Evolutionary conservation across 2,888 invertebrate species (phyloP), one percentile per base, ranked within the genome.

Genomic region (Eulithis testata): DNA sequence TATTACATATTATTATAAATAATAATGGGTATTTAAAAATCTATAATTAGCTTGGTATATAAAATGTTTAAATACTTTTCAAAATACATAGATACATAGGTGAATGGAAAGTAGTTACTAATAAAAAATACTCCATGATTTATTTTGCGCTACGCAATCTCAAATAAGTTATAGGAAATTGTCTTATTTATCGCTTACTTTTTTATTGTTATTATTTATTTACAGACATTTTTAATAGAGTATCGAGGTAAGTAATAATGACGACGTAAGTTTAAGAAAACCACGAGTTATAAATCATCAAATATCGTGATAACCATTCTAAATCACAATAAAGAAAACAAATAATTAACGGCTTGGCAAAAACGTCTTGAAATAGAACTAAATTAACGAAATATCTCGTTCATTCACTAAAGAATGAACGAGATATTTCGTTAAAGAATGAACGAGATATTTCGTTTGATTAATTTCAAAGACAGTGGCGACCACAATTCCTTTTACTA

Each of bases 131-230:
- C 27, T n/a, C 14, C 21, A 14, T 36, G 9, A 36, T 27, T 59
- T 52, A 59, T 51, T 59, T 55, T 43, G 56, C 56, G 56, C 8
- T 27, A 56, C 56, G 56, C 56, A 62, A 57, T 57, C 37, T 63
- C 21, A 51, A 56, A 62, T 60, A 45, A 49, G 37, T 14, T 14
- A n/a, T 54, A 54, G 40, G 5, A 11, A 8, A 47, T 36, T 45
- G 11, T 12, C 9, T 31, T 60, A 36, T 58, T 57, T 21, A 58
- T 43, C 54, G 12, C 14, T 49, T 27, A 14, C 27, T 45, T 12
- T 53, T 14, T 21, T 53, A 53, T 54, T 60, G 60, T 60, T 45
- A 54, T 60, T 14, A 44, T 36, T 43, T 27, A 12, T 37, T 37
- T 40, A 7, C 2, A 44, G 8, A 11, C 31, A 31, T 31, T 31